Conservation (phyloP, 2,888 invertebrate genomes). For the Ophioninae sp. region DNA sequence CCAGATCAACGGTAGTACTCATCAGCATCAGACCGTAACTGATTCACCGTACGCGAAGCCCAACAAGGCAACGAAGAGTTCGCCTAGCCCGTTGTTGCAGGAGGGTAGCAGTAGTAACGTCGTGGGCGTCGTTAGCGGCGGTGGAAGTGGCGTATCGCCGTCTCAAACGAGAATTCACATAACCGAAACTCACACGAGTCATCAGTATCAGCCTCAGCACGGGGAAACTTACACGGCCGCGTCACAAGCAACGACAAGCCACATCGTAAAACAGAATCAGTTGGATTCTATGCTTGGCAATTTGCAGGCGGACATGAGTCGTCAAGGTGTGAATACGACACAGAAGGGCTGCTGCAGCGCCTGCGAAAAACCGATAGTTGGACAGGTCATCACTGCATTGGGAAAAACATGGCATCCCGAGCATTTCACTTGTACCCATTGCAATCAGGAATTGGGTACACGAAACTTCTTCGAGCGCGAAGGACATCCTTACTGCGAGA, state of each 20-base stretch:
- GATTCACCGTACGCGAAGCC: conserved; percentile 88
- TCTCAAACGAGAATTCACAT: conserved; percentile 77
- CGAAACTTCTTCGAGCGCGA: conserved; percentile 99
- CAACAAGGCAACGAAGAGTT: conserved; percentile 83
- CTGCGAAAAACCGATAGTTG: conserved; percentile 99
- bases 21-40: conserved; percentile 86
- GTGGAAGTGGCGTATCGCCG: conserved; percentile 79
- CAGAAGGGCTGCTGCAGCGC: conserved; percentile 99
- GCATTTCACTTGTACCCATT: conserved; percentile 99
- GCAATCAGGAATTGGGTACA: conserved; percentile 97
- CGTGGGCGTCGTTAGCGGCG: conserved; percentile 73
- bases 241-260: conserved; percentile 79
- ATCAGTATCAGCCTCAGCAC: conserved; percentile 78
- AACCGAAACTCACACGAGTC: conserved; percentile 77
- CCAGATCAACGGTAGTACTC: conserved; percentile 85
- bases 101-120: conserved; percentile 70
- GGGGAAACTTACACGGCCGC: conserved; percentile 80
- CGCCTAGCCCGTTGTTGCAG: conserved; percentile 76
- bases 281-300: conserved; percentile 96
- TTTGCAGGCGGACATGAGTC: conserved; percentile 97
- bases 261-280: conserved; percentile 85
- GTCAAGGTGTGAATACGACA: conserved; percentile 98
- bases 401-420: conserved; percentile 99
- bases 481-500: conserved; percentile 98
- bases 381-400: conserved; percentile 96